phyloP scores from a whole-genome alignment of 1,140 invertebrate species.

The Chironomus striatipennis region DNA sequence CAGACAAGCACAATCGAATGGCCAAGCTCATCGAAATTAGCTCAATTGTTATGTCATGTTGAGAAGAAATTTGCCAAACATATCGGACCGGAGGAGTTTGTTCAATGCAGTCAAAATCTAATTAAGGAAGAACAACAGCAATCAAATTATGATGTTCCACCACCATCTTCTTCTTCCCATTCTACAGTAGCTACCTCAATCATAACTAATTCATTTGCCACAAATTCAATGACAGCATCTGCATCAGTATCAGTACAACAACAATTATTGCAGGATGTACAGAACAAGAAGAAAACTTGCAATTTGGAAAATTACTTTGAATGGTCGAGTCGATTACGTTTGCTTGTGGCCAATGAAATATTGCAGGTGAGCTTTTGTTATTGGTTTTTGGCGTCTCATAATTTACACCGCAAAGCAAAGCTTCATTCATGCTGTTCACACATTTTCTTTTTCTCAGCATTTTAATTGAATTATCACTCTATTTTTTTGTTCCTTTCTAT shows the following conservation, averaged over 20 bases:
- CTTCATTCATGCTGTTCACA: background rate
- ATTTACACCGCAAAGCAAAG: background rate
- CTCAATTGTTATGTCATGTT: constrained; percentile 38
- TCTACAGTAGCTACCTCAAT: background rate
- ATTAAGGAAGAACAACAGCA: constrained; percentile 30
- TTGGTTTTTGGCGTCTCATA: background rate
- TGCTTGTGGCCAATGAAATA: constrained; percentile 40
- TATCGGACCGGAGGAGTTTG: constrained; percentile 37
- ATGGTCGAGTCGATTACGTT: constrained; percentile 38
- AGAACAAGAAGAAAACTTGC: constrained; percentile 39
- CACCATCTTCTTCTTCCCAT: background rate
- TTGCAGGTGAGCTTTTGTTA: constrained; percentile 34
- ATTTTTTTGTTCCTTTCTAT: background rate
- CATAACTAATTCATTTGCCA: background rate
- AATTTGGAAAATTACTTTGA: constrained; percentile 39
- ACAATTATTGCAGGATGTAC: constrained; percentile 33
- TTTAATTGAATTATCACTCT: background rate
- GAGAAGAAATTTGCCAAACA: constrained; percentile 39
- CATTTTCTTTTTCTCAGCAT: background rate
- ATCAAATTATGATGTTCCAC: constrained; percentile 27
- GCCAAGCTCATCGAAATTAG: constrained; percentile 37
- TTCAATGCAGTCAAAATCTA: constrained; percentile 38
- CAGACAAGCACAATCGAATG: constrained; percentile 20
- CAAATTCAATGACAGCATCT: background rate
- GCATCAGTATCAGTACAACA: constrained; percentile 31